Conservation (phyloP, 2,113 vertebrate genomes). For the Sterna hirundo region DNA sequence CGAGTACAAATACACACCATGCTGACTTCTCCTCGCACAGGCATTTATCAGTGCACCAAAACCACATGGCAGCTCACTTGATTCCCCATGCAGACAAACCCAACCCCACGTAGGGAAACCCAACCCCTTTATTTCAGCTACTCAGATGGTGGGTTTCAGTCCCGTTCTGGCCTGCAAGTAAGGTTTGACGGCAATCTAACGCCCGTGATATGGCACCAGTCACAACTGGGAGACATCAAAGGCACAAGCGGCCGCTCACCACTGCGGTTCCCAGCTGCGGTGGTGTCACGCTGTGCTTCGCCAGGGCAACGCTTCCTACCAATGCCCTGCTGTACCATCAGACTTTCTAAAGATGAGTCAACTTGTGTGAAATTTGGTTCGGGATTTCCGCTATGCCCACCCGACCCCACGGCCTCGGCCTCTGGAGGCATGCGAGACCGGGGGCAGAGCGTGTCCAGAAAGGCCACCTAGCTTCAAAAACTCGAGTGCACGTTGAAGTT, state of each 20-base stretch:
- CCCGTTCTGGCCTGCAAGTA: background rate
- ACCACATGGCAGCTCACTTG: fast-evolving
- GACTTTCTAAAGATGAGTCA: background rate
- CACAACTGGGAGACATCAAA: background rate
- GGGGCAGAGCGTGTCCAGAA: background rate
- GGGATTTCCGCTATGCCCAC: background rate
- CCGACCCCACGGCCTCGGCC: background rate
- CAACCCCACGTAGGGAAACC: background rate
- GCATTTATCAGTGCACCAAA: background rate
- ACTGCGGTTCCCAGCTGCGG: fast-evolving
- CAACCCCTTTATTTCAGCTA: background rate
- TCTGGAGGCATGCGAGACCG: fast-evolving
- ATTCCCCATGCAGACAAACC: fast-evolving
- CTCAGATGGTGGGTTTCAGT: background rate
- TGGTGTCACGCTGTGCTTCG: fast-evolving
- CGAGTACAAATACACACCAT: background rate
- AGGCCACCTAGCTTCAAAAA: background rate
- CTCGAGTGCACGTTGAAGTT: background rate
- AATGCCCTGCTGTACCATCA: background rate
- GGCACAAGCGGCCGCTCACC: fast-evolving
- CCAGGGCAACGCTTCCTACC: background rate
- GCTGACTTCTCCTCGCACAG: background rate
- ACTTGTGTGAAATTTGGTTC: background rate
- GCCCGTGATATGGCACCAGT: fast-evolving
- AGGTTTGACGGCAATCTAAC: background rate